Percentiles rank a stretch among this genome's conserved stretches.
Conservation (phyloP, 2,797 vertebrate genomes). For the Nyctalus aviator region DNA sequence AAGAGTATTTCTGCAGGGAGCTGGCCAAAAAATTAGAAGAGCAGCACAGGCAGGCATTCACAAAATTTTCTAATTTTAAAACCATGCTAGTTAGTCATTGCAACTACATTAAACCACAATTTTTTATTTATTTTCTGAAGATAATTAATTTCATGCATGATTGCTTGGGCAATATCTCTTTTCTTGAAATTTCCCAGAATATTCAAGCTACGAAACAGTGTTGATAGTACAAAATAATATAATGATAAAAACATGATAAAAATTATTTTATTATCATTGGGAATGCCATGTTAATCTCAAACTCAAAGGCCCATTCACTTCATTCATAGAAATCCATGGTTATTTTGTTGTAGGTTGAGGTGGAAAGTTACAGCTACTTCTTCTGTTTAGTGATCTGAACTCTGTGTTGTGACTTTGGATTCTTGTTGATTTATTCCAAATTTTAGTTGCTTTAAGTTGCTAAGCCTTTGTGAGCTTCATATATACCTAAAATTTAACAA, state of each 20-base stretch:
- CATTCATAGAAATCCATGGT: neutral
- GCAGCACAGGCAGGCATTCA: neutral
- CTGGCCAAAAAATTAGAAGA: neutral
- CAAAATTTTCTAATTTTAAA: constrained; percentile 35
- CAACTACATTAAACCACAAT: neutral
- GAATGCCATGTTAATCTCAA: neutral
- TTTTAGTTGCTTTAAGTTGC: neutral
- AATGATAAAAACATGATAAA: neutral
- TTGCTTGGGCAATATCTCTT: neutral
- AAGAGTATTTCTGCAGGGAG: neutral
- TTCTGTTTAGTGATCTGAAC: neutral
- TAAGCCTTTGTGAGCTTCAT: neutral
- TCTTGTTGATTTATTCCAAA: neutral
- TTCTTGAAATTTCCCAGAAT: neutral
- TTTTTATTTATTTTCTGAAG: constrained; percentile 18
- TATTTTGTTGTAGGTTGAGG: neutral
- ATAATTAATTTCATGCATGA: neutral
- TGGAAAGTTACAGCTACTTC: neutral
- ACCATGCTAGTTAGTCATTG: neutral
- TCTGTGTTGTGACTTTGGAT: neutral
- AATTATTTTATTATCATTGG: neutral
- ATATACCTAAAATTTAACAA: neutral
- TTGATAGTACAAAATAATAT: neutral
- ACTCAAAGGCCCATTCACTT: neutral
- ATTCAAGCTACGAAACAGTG: neutral